Evolutionary conservation across 2,888 invertebrate species (phyloP).

Genomic region (Calliphora vomitoria): DNA sequence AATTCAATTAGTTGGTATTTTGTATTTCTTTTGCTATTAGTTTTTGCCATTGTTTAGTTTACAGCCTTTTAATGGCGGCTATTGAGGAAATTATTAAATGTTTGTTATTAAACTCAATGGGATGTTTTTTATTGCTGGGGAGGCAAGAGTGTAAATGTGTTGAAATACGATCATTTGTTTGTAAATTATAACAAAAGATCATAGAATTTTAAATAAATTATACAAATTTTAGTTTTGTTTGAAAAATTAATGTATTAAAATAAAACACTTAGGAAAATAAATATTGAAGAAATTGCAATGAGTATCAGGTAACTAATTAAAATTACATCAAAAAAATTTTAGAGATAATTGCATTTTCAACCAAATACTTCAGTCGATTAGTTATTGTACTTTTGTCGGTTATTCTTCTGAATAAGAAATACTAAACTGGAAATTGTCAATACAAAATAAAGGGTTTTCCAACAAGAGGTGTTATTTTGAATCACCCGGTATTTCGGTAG

Average conservation of each 20-base stretch:
- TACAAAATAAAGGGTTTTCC: too few relatives aligned
- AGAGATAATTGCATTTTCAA: too few relatives aligned
- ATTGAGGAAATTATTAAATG: constrained; percentile 51
- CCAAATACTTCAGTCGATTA: too few relatives aligned
- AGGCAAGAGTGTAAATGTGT: constrained; percentile 26
- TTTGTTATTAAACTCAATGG: constrained; percentile 16
- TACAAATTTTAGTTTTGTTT: not conserved
- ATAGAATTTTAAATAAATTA: constrained; percentile 11
- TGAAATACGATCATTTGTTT: constrained; percentile 62
- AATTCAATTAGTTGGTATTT: constrained; percentile 75
- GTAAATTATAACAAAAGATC: constrained; percentile 41
- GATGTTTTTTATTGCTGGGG: constrained; percentile 17
- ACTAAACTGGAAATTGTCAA: too few relatives aligned
- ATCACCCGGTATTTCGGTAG: too few relatives aligned
- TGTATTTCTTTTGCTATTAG: constrained; percentile 32
- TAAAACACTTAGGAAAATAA: constrained; percentile 23
- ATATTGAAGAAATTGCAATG: not conserved
- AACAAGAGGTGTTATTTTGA: too few relatives aligned
- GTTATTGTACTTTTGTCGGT: too few relatives aligned
- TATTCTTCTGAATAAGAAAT: too few relatives aligned
- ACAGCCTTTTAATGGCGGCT: constrained; percentile 52
- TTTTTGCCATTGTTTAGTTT: constrained; percentile 53
- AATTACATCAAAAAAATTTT: too few relatives aligned
- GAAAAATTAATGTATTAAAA: not conserved
- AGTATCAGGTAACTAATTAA: not conserved